Base-by-base conservation (phyloP, 2,888 invertebrate species). In the Oscheius sp. region DNA sequence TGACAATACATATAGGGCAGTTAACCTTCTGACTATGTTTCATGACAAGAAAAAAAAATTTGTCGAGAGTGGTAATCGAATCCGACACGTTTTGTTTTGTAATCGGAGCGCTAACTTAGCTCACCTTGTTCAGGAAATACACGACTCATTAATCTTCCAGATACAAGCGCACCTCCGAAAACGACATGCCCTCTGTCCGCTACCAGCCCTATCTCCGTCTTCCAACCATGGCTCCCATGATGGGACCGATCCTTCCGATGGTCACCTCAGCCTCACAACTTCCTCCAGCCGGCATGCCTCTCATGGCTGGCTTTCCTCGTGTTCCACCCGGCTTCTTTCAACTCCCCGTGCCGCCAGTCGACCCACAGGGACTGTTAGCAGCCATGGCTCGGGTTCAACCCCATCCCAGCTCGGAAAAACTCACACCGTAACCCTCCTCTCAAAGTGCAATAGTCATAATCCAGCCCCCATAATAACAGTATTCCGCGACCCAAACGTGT, bases 81-180 rank as follows among this genome's bases (percentile, higher is more conserved):
- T 21, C 21, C 21, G 21, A 21, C 21, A 21, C 21, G 21, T 21
- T 21, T 21, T 21, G 21, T 21, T 21, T 21, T 21, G 21, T 21
- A 21, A 21, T 21, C 21, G 21, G 21, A 21, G 21, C 21, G 21
- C 21, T 21, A 21, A 21, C 21, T 21, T 21, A 21, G 21, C 21
- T 21, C 21, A 0, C 21, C 21, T 21, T 21, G 21, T 21, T 21
- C 21, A 21, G 21, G 21, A 7, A 5, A 5, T 29, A 55, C 29
- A 29, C 5, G 5, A 29, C 3, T 55, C 55, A 3, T n/a, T 58
- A 42, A 48, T 57, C 13, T 76, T 76, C 37, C 58, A 79, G 79
- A 11, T 79, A 79, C 73, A 79, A 79, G 68, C 65, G 78, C 29
- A 77, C 77, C 10, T 68, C 79, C 10, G 76, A 79, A 37, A 73